phyloP scores from a whole-genome alignment of 92 coral and sea anemone genomes.

The Parazoanthus swiftii region DNA sequence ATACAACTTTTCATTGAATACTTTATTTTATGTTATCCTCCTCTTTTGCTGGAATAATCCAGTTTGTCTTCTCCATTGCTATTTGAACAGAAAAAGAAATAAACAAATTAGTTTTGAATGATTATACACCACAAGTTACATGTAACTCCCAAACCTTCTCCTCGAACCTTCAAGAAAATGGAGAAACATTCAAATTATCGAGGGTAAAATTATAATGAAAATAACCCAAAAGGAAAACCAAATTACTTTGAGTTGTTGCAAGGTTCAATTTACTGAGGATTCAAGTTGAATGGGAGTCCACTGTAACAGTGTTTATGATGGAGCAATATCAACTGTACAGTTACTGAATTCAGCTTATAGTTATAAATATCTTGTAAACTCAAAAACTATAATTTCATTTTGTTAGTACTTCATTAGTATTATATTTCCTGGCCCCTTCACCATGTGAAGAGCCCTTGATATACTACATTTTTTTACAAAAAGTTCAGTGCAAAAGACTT shows the following conservation, averaged over 20 bases:
- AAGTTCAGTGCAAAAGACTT: background rate
- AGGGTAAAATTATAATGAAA: slow-evolving; percentile 4
- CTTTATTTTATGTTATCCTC: background rate
- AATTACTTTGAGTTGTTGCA: slow-evolving; percentile 5
- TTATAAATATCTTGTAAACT: slow-evolving; percentile 9
- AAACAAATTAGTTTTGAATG: background rate
- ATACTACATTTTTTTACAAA: slow-evolving; percentile 9
- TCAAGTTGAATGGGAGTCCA: slow-evolving; percentile 6
- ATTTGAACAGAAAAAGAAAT: slow-evolving; percentile 11
- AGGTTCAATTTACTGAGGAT: background rate
- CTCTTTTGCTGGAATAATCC: background rate
- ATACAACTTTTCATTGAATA: background rate
- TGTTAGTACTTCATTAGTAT: slow-evolving; percentile 8
- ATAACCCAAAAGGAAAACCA: slow-evolving; percentile 9
- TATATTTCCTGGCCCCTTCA: slow-evolving; percentile 17
- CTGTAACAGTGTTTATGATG: slow-evolving; percentile 15
- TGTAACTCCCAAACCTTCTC: slow-evolving; percentile 1
- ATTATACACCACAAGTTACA: background rate
- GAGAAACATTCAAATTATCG: slow-evolving; percentile 2
- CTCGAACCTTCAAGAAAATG: slow-evolving; percentile 13
- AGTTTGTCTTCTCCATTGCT: slow-evolving; percentile 3
- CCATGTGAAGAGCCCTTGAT: slow-evolving; percentile 5
- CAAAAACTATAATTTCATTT: background rate
- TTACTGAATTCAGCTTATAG: slow-evolving; percentile 11
- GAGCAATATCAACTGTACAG: slow-evolving; percentile 10